phyloP scores from a whole-genome alignment of 2,797 vertebrate species.

The Sebastiscus tertius region DNA sequence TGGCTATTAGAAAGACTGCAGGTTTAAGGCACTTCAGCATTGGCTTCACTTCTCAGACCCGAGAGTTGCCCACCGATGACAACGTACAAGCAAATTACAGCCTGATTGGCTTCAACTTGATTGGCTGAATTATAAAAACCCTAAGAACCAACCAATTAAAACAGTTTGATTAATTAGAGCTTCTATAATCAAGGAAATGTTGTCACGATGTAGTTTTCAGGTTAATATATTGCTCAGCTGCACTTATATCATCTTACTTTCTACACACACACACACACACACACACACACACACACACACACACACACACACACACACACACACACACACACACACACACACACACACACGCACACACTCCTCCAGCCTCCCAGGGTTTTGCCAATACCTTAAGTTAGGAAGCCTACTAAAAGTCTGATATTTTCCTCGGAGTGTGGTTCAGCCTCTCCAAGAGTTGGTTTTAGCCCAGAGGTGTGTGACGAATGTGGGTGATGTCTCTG shows the following conservation, averaged over 20 bases:
- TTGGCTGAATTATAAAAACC: conserved; percentile 25
- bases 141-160: conserved; percentile 16
- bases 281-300: neutral
- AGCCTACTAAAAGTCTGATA: conserved; percentile 57
- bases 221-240: conserved; percentile 6
- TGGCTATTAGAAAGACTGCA: no score
- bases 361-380: conserved; percentile 48
- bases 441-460: conserved; percentile 59
- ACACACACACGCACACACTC: neutral
- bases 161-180: conserved; percentile 27
- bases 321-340: neutral
- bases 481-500: conserved; percentile 78
- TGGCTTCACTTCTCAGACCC: no score
- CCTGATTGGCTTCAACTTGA: conserved; percentile 35
- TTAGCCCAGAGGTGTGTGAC: conserved; percentile 74
- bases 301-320: neutral
- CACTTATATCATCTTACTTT: neutral
- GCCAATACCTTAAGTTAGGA: conserved; percentile 43
- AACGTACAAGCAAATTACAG: neutral
- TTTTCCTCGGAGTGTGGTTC: conserved; percentile 62
- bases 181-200: conserved; percentile 27
- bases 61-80: no score
- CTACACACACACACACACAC: neutral
- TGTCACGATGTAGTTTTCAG: neutral
- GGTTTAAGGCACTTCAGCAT: no score